These are phyloP conservation scores for Pithys albifrons DNA, from an alignment of 2,113 vertebrate genomes.

Conservation along the genomic window DNA sequence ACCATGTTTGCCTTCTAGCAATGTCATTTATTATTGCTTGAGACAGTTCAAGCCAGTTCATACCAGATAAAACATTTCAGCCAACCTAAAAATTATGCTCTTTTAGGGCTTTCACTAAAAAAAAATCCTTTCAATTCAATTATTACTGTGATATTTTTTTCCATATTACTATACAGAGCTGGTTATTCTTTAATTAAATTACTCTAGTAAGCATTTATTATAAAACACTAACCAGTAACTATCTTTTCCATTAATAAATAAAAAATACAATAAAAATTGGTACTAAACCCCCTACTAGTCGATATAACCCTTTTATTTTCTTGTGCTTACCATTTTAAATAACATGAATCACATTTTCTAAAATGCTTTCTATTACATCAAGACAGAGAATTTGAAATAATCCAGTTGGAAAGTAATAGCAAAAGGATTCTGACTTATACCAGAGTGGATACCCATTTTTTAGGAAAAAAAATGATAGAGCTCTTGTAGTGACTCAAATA, in stretches of 20 bases:
- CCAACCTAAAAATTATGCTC: neutral
- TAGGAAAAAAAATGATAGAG: constrained; percentile 47
- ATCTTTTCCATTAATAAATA: neutral
- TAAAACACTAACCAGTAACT: neutral
- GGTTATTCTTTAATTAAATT: constrained; percentile 18
- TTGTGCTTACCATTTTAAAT: neutral
- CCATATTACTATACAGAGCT: neutral
- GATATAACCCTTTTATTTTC: neutral
- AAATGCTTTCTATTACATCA: neutral
- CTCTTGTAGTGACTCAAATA: constrained; percentile 59
- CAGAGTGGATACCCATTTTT: constrained; percentile 58
- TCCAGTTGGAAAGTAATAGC: neutral
- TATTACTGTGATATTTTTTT: neutral
- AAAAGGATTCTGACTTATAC: constrained; percentile 32
- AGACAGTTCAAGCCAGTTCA: neutral
- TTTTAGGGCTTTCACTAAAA: neutral
- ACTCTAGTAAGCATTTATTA: neutral
- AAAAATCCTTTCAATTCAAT: neutral
- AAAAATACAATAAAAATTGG: neutral
- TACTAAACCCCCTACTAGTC: neutral
- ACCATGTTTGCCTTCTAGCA: neutral
- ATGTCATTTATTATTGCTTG: constrained; percentile 23
- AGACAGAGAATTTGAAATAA: neutral
- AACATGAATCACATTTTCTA: neutral
- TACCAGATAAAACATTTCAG: constrained; percentile 1